A percentile compares a stretch with the other conserved stretches of the same genome.
Conservation (phyloP, 2,888 invertebrate species). For the Ormyrus labotus region DNA sequence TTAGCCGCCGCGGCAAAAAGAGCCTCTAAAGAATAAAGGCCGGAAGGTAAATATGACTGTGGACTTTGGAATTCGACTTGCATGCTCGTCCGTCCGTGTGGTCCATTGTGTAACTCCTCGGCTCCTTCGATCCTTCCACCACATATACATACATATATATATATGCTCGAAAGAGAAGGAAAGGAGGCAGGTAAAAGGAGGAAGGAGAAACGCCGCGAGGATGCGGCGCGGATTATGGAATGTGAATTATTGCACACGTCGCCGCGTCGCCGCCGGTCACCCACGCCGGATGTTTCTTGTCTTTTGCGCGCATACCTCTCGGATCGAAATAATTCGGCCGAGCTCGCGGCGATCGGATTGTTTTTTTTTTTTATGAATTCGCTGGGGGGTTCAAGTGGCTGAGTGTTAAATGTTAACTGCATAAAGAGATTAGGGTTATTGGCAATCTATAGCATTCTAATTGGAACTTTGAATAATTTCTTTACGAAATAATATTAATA, state of each 20-base stretch:
- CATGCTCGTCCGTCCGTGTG: constrained; percentile 11
- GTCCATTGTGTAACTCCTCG: constrained; percentile 43
- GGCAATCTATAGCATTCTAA: too few relatives aligned
- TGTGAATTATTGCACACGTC: constrained; percentile 51
- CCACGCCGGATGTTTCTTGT: not conserved
- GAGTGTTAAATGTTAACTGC: too few relatives aligned
- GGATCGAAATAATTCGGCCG: too few relatives aligned
- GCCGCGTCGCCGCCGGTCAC: constrained; percentile 40
- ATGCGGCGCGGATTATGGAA: constrained; percentile 51
- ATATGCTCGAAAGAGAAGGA: not conserved
- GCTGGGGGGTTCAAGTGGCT: too few relatives aligned
- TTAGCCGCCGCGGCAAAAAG: not conserved
- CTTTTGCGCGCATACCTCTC: not conserved
- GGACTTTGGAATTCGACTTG: constrained; percentile 46
- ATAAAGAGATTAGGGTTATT: too few relatives aligned
- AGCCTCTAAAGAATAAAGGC: not conserved
- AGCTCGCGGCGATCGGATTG: too few relatives aligned
- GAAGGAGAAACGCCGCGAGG: constrained; percentile 12
- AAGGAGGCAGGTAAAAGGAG: not conserved
- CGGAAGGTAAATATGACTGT: constrained; percentile 30
- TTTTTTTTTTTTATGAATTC: too few relatives aligned
- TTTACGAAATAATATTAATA: too few relatives aligned
- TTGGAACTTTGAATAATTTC: too few relatives aligned
- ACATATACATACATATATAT: too few relatives aligned
- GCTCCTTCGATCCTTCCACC: not conserved